phyloP scores from a whole-genome alignment of 2,113 vertebrate genomes.

The Taxidea taxus region DNA sequence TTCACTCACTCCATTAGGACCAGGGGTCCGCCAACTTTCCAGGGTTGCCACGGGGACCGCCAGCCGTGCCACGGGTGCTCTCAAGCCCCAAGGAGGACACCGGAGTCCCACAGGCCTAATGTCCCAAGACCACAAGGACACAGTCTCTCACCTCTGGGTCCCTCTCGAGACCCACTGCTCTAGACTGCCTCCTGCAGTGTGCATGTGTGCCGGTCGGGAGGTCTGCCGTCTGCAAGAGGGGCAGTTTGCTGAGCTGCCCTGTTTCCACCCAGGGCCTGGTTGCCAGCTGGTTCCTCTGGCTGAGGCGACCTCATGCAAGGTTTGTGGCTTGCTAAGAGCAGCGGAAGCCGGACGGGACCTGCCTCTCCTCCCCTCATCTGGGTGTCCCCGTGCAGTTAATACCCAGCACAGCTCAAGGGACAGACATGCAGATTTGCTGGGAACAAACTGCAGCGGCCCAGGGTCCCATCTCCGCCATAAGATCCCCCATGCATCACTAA shows the following conservation, averaged over 20 bases:
- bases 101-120: not conserved
- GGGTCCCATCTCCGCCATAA: not conserved
- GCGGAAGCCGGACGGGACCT: not conserved
- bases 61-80: not conserved
- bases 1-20: not conserved
- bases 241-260: not conserved
- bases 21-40: not conserved
- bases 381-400: not conserved
- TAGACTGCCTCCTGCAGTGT: not conserved
- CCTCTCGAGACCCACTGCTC: not conserved
- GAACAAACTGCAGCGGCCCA: not conserved
- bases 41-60: not conserved
- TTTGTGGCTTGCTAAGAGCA: not conserved
- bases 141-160: not conserved
- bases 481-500: not conserved
- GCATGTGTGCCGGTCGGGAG: too few relatives aligned
- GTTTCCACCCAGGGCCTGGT: not conserved
- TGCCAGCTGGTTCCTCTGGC: not conserved
- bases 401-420: not conserved
- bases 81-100: not conserved
- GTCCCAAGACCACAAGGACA: not conserved
- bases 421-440: not conserved
- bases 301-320: not conserved
- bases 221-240: not conserved
- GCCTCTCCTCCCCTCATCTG: not conserved